These are phyloP conservation scores for Lacanobia oleracea DNA, from an alignment of 2,888 invertebrate genomes.

Conservation along the genomic window DNA sequence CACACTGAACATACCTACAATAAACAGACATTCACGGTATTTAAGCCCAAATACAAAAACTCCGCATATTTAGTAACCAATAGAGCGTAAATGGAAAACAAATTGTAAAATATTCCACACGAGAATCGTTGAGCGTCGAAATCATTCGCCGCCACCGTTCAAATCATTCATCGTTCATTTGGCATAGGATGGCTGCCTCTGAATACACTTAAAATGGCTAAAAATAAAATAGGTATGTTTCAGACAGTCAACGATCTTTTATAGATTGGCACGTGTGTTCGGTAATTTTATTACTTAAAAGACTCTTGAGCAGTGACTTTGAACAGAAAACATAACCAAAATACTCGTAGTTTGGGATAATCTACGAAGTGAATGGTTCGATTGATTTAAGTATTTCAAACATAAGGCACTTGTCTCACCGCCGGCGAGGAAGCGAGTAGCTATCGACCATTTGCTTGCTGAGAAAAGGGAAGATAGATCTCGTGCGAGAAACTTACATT, in stretches of 20 bases:
- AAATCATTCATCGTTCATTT: slow-evolving; percentile 61
- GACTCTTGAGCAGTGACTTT: too few species aligned
- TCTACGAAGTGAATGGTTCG: too few species aligned
- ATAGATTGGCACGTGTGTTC: not conserved
- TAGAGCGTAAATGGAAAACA: slow-evolving; percentile 33
- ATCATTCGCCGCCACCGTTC: slow-evolving; percentile 55
- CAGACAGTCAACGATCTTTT: slow-evolving; percentile 41
- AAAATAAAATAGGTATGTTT: slow-evolving; percentile 50
- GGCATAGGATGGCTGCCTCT: slow-evolving; percentile 50
- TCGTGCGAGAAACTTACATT: too few species aligned
- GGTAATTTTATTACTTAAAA: not conserved
- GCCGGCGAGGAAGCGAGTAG: too few species aligned
- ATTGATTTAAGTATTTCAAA: too few species aligned
- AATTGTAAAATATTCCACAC: slow-evolving; percentile 36
- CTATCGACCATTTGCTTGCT: too few species aligned
- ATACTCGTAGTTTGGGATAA: too few species aligned
- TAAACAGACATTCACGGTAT: too few species aligned
- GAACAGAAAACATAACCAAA: too few species aligned
- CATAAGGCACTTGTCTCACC: too few species aligned
- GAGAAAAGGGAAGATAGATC: too few species aligned
- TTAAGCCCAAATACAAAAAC: slow-evolving; percentile 1
- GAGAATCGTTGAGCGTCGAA: slow-evolving; percentile 50
- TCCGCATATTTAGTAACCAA: not conserved
- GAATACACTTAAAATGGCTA: slow-evolving; percentile 39
- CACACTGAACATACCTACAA: not conserved